Conservation (phyloP, 2,797 vertebrate genomes). For the Xenopus petersii region DNA sequence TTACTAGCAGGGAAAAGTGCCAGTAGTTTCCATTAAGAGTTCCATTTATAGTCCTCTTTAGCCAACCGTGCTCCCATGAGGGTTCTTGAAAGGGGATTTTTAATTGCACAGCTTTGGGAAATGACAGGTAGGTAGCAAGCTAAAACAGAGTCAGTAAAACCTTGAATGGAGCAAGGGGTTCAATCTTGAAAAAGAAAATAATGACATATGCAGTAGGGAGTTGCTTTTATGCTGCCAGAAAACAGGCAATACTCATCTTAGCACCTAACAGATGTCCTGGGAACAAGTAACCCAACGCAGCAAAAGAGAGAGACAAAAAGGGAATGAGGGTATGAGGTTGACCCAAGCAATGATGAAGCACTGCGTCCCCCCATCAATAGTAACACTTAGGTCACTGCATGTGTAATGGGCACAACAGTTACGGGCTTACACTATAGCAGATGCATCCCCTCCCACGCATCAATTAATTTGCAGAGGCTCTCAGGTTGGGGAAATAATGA, state of each 20-base stretch:
- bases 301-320: neutral
- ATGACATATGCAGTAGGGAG: too few species aligned
- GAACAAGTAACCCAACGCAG: neutral
- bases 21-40: too few species aligned
- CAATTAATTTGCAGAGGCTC: slow-evolving; percentile 75
- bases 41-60: too few species aligned
- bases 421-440: slow-evolving; percentile 67
- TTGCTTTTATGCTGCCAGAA: neutral
- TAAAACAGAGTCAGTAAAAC: too few species aligned
- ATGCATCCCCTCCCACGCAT: slow-evolving; percentile 71
- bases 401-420: slow-evolving; percentile 57
- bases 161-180: too few species aligned
- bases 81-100: too few species aligned
- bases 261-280: neutral
- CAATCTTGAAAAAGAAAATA: too few species aligned
- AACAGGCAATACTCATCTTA: neutral
- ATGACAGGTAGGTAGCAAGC: too few species aligned
- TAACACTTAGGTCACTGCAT: slow-evolving; percentile 55
- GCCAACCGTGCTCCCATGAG: too few species aligned
- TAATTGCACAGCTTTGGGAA: too few species aligned
- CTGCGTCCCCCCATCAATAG: neutral
- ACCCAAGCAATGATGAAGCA: slow-evolving; percentile 17
- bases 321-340: neutral
- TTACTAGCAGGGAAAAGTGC: too few species aligned
- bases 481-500: slow-evolving; percentile 72